Evolutionary conservation across 2,113 vertebrate species (phyloP), one percentile per base, ranked within the genome.

Genomic region (Eidolon helvum): DNA sequence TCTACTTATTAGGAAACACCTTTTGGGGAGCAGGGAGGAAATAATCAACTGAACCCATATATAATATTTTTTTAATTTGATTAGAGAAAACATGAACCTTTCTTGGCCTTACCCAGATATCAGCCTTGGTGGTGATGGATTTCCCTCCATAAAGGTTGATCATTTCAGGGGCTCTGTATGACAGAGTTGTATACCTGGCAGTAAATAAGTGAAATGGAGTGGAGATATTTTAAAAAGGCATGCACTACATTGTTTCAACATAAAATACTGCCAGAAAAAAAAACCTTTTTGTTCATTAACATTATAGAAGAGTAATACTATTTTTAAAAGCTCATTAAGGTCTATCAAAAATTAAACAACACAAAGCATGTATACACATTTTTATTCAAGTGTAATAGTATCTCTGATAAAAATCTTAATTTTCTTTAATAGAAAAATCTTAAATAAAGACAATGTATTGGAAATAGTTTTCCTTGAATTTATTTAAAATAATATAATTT

Each of bases 141-240:
- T 99, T 99, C 97, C 99, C 99, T 98, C 99, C 99, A 87, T 99
- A 99, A 96, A 99, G 98, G 98, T 99, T 99, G 96, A 99, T 99
- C 99, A 99, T 99, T 99, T 99, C 99, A 1, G 99, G 99, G 26
- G 99, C 99, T 95, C 99, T 99, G 98, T 99, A 99, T 0, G 99
- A 99, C 8, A 99, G 98, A 1, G 99, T 99, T 0, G 99, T 99
- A 98, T 99, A 99, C 98, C 99, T 99, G 96, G 59, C 48, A 98
- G 77, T 4, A 97, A 4, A 93, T 50, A 96, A 97, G 1, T 83
- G 4, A n/a, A 97, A 95, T 74, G 84, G 38, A 45, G 86, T 14
- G n/a, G 0, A 87, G 16, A 35, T 87, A 69, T 80, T 50, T 50
- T 50, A 63, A 22, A 53, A 72, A 66, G 19, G 89, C 38, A 97